Evolutionary conservation across 2,888 invertebrate genomes (phyloP).

Genomic region (Heliconius charithonia): DNA sequence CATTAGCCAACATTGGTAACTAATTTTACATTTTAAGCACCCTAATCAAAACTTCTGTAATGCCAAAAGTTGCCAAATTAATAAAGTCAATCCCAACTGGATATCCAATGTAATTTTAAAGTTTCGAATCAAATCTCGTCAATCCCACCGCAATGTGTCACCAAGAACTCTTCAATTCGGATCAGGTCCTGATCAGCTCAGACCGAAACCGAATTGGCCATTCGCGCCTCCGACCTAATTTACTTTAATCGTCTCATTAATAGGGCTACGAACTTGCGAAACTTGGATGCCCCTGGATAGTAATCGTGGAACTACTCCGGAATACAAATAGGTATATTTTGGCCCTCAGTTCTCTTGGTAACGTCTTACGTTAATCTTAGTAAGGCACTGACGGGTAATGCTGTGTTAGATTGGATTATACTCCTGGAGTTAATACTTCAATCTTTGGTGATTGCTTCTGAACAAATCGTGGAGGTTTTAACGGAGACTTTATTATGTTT

Average conservation of each 20-base stretch:
- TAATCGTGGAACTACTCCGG: slow-evolving; percentile 53
- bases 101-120: slow-evolving; percentile 39
- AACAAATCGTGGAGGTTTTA: background rate
- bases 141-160: slow-evolving; percentile 41
- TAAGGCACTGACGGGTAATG: slow-evolving; percentile 46
- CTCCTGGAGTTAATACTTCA: slow-evolving; percentile 24
- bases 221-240: slow-evolving; percentile 76
- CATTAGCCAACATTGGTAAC: background rate
- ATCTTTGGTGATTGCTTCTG: slow-evolving; percentile 13
- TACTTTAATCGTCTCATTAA: slow-evolving; percentile 78
- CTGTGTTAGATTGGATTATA: slow-evolving; percentile 34
- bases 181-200: slow-evolving; percentile 47
- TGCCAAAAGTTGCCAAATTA: slow-evolving; percentile 29
- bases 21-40: slow-evolving; percentile 9
- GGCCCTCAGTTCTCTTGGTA: slow-evolving; percentile 49
- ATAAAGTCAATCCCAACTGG: slow-evolving; percentile 33
- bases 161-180: slow-evolving; percentile 46
- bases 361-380: slow-evolving; percentile 52
- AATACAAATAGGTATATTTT: slow-evolving; percentile 71
- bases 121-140: slow-evolving; percentile 42
- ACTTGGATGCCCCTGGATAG: slow-evolving; percentile 67
- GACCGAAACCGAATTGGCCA: slow-evolving; percentile 60
- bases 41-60: slow-evolving; percentile 9
- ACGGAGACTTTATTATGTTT: background rate
- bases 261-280: slow-evolving; percentile 72